These are phyloP conservation scores for Eueremaeus valkanovi DNA, from an alignment of 2,888 invertebrate species.

Conservation along the genomic window DNA sequence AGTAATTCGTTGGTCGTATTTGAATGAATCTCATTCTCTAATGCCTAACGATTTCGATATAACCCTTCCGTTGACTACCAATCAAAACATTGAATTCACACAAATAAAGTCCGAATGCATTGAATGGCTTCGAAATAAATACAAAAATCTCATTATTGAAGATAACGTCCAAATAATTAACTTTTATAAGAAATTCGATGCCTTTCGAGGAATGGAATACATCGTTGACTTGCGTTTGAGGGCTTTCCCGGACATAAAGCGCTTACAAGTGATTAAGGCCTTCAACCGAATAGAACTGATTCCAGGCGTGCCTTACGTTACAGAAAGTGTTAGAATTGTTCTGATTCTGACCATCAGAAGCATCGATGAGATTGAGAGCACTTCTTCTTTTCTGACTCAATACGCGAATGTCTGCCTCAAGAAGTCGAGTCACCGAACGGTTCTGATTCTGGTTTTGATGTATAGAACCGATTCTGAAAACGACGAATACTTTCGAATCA, in stretches of 20 bases:
- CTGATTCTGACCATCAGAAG: constrained; percentile 67
- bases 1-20: constrained; percentile 77
- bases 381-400: constrained; percentile 64
- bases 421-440: constrained; percentile 68
- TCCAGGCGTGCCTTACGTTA: constrained; percentile 82
- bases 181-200: constrained; percentile 73
- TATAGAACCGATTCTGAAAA: constrained; percentile 53
- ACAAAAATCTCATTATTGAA: constrained; percentile 46
- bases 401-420: constrained; percentile 70
- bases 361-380: constrained; percentile 54
- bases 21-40: constrained; percentile 77
- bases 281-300: constrained; percentile 82
- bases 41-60: constrained; percentile 67
- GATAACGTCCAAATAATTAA: constrained; percentile 54
- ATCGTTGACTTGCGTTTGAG: constrained; percentile 61
- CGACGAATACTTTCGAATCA: constrained; percentile 62
- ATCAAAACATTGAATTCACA: constrained; percentile 31
- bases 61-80: constrained; percentile 24
- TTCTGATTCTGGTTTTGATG: constrained; percentile 68
- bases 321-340: constrained; percentile 66
- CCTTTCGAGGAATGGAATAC: constrained; percentile 79
- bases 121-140: constrained; percentile 48
- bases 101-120: constrained; percentile 38
- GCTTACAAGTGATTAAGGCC: constrained; percentile 75
- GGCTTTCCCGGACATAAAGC: constrained; percentile 47